phyloP scores from a whole-genome alignment of 2,888 invertebrate genomes.

The Synergus japonicus region DNA sequence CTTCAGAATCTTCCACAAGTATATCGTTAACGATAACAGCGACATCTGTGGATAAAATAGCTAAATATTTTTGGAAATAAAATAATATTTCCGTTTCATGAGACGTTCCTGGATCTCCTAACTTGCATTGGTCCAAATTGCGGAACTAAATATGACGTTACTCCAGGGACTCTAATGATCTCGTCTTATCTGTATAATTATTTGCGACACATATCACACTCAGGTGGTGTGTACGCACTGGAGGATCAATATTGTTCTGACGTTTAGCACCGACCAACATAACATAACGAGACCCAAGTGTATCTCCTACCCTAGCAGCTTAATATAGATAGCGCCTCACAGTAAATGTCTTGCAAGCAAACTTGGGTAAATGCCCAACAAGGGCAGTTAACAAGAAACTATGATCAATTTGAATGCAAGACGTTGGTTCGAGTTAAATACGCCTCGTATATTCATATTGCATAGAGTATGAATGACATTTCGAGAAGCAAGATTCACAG shows the following conservation, averaged over 20 bases:
- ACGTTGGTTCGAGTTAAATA: no score
- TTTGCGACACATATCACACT: slow-evolving; percentile 32
- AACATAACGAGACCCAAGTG: slow-evolving; percentile 10
- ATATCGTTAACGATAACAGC: no score
- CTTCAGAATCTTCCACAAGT: no score
- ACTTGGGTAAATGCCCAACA: not conserved
- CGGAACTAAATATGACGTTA: not conserved
- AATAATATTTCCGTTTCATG: no score
- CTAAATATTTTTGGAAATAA: no score
- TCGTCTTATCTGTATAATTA: slow-evolving; percentile 20
- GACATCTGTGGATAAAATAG: no score
- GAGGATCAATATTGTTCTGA: slow-evolving; percentile 36
- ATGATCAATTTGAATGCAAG: not conserved
- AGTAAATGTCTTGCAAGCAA: not conserved
- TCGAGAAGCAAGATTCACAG: no score
- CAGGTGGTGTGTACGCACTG: not conserved
- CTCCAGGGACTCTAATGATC: slow-evolving; percentile 19
- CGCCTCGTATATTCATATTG: no score
- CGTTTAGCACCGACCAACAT: slow-evolving; percentile 17
- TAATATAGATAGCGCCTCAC: not conserved
- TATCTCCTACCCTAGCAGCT: not conserved
- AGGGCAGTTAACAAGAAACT: not conserved
- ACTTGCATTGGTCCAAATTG: not conserved
- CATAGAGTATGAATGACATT: no score
- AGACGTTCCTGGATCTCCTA: not conserved